Percentiles rank a stretch among this genome's conserved stretches.
Evolutionary conservation across 2,888 invertebrate genomes (phyloP).

Genomic region (Lasioglossum zephyrum): DNA sequence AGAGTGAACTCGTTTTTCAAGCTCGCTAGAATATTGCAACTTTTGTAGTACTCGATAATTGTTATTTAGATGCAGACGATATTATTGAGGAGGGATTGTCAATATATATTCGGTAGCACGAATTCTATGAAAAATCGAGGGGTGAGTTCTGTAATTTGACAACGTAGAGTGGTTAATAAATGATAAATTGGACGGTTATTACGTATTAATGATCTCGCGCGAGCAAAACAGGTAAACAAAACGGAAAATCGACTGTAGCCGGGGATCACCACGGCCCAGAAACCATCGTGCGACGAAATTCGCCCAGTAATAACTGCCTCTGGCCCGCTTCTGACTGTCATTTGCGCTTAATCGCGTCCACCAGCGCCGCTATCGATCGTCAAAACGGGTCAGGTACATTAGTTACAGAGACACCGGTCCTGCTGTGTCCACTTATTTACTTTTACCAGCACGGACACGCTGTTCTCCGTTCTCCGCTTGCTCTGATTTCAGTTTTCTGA

Average conservation of each 20-base stretch:
- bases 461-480: not conserved
- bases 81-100: no score
- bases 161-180: no score
- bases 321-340: constrained; percentile 57
- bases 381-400: constrained; percentile 63
- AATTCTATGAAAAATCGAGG: no score
- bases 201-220: not conserved
- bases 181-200: not conserved
- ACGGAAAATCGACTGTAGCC: constrained; percentile 6
- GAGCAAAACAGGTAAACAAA: not conserved
- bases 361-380: constrained; percentile 63
- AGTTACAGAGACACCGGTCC: constrained; percentile 51
- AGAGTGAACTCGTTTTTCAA: no score
- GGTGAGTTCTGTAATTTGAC: no score
- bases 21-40: not conserved
- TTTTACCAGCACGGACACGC: not conserved
- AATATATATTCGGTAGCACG: no score
- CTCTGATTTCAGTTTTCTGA: not conserved
- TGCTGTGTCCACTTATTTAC: constrained; percentile 39
- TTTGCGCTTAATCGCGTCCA: constrained; percentile 68
- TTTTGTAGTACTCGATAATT: not conserved
- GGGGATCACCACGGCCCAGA: not conserved
- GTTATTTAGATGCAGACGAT: not conserved
- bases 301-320: constrained; percentile 48
- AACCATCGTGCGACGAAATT: constrained; percentile 34